Evolutionary conservation across 2,113 vertebrate species (phyloP), one percentile per base, ranked within the genome.

Genomic region (Spheniscus mendiculus): DNA sequence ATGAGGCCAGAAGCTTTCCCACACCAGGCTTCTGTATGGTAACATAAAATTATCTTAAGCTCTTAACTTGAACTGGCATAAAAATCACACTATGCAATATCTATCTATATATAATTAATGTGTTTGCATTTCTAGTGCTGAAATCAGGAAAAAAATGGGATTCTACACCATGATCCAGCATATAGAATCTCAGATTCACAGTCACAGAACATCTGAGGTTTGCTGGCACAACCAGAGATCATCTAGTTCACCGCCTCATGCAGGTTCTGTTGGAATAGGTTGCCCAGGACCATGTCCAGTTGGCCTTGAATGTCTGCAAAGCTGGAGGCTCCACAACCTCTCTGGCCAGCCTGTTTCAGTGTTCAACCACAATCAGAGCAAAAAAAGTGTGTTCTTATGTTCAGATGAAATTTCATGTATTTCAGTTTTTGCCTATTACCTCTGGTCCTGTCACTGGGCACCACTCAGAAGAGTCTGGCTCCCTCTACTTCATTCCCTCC

Each of bases 201-300:
- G 11, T 4, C 38, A 36, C 27, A 26, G 16, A 27, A 32, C 4
- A 45, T 17, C 11, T 74, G 47, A 38, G 9, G 20, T 34, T 27
- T 6, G 5, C 10, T 11, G 25, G 25, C 53, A 13, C 12, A 67
- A 3, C 10, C n/a, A 25, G 11, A 23, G 15, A 73, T 6, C 25
- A 6, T 25, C 21, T 63, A 36, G 11, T 17, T 69, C 47, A 40
- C 9, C 18, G 4, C 2, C 9, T 52, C 27, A 10, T 0, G 2
- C 26, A 32, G 17, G 2, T 23, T 15, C 65, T 56, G 8, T 19
- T 49, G 22, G 6, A 49, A n/a, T 6, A 38, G 2, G 22, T 19
- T 83, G 23, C 29, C 32, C 10, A 27, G 26, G 18, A 16, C 4
- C 3, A 17, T 53, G 25, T 67, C 19, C 29, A 25, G 18, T 25